phyloP scores from a whole-genome alignment of 2,888 invertebrate species.

The Ennomos fuscantarius region DNA sequence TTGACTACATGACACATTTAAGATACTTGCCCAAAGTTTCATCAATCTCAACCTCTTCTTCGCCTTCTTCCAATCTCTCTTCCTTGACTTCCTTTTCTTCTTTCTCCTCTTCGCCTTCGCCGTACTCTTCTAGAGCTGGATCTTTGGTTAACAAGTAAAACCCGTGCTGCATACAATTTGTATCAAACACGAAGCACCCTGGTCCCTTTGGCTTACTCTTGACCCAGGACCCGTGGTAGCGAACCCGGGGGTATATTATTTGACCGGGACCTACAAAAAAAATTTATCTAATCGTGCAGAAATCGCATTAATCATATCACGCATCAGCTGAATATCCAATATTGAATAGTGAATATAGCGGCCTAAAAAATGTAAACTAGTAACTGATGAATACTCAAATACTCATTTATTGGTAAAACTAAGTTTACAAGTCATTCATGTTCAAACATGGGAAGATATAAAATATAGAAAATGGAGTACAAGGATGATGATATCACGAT shows the following conservation, averaged over 20 bases:
- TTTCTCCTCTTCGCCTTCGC: slow-evolving; percentile 77
- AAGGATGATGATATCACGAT: too few relatives aligned
- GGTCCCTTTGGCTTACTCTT: slow-evolving; percentile 89
- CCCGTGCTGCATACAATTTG: slow-evolving; percentile 91
- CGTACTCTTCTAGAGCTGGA: slow-evolving; percentile 69
- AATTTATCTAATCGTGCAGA: too few relatives aligned
- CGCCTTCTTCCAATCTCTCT: slow-evolving; percentile 69
- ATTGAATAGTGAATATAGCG: too few relatives aligned
- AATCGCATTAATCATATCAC: too few relatives aligned
- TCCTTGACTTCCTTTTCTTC: slow-evolving; percentile 68
- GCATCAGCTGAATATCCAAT: background rate
- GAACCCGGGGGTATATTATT: slow-evolving; percentile 87
- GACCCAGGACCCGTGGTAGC: slow-evolving; percentile 90
- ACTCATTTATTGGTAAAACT: too few relatives aligned
- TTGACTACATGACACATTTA: too few relatives aligned
- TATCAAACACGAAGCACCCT: slow-evolving; percentile 91
- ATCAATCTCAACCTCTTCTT: slow-evolving; percentile 66
- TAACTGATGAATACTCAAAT: too few relatives aligned
- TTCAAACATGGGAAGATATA: too few relatives aligned
- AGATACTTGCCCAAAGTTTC: slow-evolving; percentile 65
- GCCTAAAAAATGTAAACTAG: background rate
- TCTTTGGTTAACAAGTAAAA: slow-evolving; percentile 86
- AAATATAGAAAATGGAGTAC: too few relatives aligned
- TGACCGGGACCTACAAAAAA: slow-evolving; percentile 85
- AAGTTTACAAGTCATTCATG: too few relatives aligned